phyloP scores from a whole-genome alignment of 2,888 invertebrate species.

The Andricus quercusramuli region DNA sequence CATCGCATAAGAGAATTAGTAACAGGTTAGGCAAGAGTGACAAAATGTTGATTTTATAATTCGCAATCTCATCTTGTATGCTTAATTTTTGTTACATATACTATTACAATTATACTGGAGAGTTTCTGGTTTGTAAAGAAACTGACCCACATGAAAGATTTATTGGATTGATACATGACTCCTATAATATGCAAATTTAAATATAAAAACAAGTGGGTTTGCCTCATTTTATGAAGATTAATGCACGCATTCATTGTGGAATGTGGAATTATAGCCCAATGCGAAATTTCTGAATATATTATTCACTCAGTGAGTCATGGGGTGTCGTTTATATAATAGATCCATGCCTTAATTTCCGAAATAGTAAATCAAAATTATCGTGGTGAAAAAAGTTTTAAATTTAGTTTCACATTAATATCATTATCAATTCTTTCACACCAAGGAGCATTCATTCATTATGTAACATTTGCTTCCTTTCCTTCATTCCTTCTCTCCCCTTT shows the following conservation, averaged over 20 bases:
- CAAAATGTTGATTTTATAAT: background rate
- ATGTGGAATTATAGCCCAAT: background rate
- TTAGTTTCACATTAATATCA: background rate
- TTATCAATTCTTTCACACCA: background rate
- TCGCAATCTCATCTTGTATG: background rate
- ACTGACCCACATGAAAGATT: background rate
- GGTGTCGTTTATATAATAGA: conserved; percentile 14
- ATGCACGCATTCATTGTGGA: background rate
- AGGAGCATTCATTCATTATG: background rate
- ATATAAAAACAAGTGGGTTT: conserved; percentile 10
- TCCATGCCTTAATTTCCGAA: conserved; percentile 4
- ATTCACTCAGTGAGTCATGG: background rate
- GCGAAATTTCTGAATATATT: background rate
- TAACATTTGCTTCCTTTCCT: no score
- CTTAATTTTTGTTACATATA: background rate
- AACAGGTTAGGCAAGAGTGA: background rate
- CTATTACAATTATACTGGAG: background rate
- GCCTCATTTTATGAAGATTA: conserved; percentile 26
- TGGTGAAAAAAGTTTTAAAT: background rate
- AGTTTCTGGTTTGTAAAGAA: background rate
- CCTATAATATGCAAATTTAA: conserved; percentile 32
- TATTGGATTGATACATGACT: background rate
- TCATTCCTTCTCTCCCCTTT: no score
- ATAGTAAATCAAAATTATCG: background rate
- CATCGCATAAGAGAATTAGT: background rate